phyloP scores from a whole-genome alignment of 2,888 invertebrate genomes.

The Blastobasis lacticolella region DNA sequence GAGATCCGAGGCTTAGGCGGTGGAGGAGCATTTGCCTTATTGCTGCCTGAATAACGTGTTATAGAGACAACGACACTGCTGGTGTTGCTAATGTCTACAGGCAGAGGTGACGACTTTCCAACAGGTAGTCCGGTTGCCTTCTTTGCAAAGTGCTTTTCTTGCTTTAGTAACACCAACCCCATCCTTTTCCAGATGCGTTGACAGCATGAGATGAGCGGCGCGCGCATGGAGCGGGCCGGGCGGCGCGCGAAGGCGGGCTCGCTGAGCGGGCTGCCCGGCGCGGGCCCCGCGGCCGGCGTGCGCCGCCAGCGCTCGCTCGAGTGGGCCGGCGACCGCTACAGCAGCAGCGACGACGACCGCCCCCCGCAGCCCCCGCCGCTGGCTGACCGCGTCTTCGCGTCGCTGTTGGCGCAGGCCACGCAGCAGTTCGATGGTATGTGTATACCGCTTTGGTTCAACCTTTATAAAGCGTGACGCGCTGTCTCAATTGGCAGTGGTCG shows the following conservation, averaged over 20 bases:
- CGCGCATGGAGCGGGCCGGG: constrained; percentile 61
- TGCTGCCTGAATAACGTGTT: too few species aligned
- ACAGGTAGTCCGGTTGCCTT: too few species aligned
- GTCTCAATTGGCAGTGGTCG: too few species aligned
- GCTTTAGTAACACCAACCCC: too few species aligned
- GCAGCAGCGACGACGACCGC: constrained; percentile 71
- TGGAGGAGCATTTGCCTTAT: too few species aligned
- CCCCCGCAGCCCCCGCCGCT: constrained; percentile 66
- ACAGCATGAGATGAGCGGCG: constrained; percentile 49
- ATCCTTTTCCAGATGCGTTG: constrained; percentile 37
- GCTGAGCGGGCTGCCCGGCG: constrained; percentile 54
- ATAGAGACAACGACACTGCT: too few species aligned
- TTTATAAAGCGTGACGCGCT: too few species aligned
- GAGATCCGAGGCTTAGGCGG: too few species aligned
- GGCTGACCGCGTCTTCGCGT: constrained; percentile 69
- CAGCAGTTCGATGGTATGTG: constrained; percentile 68
- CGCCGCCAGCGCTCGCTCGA: constrained; percentile 74
- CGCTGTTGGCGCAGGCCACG: constrained; percentile 68
- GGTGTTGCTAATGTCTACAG: too few species aligned
- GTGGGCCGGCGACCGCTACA: constrained; percentile 74
- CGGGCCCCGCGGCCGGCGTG: constrained; percentile 43
- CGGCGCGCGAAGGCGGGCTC: constrained; percentile 64
- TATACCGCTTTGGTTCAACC: too few species aligned
- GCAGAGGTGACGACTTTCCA: too few species aligned
- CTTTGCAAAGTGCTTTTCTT: too few species aligned